Evolutionary conservation across 2,113 vertebrate genomes (phyloP), one percentile per base, ranked within the genome.

Genomic region (Dinomys branickii): DNA sequence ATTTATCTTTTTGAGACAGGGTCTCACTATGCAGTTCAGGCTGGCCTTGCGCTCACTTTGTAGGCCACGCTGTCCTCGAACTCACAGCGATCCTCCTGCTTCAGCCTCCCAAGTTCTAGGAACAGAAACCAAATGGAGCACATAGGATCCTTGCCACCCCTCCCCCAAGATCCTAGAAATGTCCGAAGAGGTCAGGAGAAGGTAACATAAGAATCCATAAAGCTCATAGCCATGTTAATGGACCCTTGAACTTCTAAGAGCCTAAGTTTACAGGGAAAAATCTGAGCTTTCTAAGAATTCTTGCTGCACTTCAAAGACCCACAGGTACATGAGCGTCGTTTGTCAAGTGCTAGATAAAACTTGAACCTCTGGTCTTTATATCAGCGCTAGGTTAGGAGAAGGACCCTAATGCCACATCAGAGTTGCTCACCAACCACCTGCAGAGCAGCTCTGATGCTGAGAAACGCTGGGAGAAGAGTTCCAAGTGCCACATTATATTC

Each of bases 161-260:
- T 65, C 24, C 33, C 54, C 22, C 7, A 28, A 78, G 19, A 73
- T 20, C 47, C 71, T 86, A 56, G 28, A 38, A 81, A 50, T 61
- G 20, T 71, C 44, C 83, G 58, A 65, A 65, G 65, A 84, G 85
- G 47, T 56, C 50, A 28, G 1, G 1, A 38, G 12, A 9, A 73
- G 35, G 33, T 88, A 38, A 63, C 20, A 52, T 71, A 30, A 85
- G 85, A 26, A 78, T 84, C 38, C 75, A 24, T 87, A n/a, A 85
- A 58, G 7, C 16, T 61, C 20, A 10, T 41, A 61, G 22, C 65
- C 26, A 3, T 50, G 50, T 83, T 65, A 65, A 56, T 33, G 6
- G 26, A 44, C 17, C 82, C 94, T 67, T 93, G 86, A 59, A 54
- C 47, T 71, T 90, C 85, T 47, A 14, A 88, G 61, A 95, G 73